Evolutionary conservation across 2,113 vertebrate genomes (phyloP), one percentile per base, ranked within the genome.

Genomic region (Daubentonia madagascariensis): DNA sequence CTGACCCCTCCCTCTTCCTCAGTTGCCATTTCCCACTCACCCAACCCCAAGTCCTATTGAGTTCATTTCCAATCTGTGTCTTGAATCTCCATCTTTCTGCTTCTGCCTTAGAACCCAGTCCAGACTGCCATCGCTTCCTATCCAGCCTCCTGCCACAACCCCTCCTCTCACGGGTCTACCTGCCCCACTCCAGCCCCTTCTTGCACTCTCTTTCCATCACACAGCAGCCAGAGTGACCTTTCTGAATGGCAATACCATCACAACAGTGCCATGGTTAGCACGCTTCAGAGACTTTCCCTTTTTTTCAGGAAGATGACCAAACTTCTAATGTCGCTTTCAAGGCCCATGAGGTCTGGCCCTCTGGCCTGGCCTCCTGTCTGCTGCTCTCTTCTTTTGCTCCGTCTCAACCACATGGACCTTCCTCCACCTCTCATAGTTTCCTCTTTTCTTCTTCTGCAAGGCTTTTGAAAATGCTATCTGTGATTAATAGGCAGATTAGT

Each of bases 401-500:
- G 20, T 95, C 91, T 68, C 5, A n/a, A 70, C 45, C 5, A 25
- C 7, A 0, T 9, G 67, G 43, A 48, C 11, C 37, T 80, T 94
- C 37, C 52, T 50, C 13, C 83, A 59, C 3, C 54, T 14, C 17
- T 63, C 35, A 23, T 25, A 32, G n/a, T 85, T 89, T n/a, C 30
- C 45, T 63, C 20, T 83, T 68, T 59, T 28, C 52, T 85, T 87
- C 88, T 91, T 90, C 83, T 80, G 16, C 30, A 85, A 54, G 37
- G 13, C 7, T 84, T 93, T 50, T 75, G 32, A 32, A 35, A 18
- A 32, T 43, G 10, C 37, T 52, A 5, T 59, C 40, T 80, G 16
- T 54, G 16, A 30, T n/a, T n/a, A n/a, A n/a, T 48, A 48, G 73
- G 28, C 4, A 17, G 28, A 76, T 18, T 9, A 48, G 45, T 76